phyloP scores from a whole-genome alignment of 2,797 vertebrate genomes.

The Dryobates pubescens region DNA sequence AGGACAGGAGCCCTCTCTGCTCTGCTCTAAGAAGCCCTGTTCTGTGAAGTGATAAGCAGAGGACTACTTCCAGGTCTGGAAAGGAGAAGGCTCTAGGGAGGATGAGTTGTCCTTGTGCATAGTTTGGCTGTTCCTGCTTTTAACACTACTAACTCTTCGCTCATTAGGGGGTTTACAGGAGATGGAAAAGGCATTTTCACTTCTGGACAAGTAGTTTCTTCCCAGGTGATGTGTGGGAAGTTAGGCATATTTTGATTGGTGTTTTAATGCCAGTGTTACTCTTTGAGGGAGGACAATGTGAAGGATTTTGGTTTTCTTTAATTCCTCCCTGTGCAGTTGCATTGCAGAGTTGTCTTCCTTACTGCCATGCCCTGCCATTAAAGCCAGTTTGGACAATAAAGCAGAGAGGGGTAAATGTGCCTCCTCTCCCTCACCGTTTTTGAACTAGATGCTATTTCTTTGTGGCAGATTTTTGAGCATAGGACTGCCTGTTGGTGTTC shows the following conservation, averaged over 20 bases:
- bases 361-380: neutral
- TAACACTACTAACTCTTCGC: neutral
- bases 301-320: neutral
- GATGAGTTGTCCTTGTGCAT: accelerated
- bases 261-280: neutral
- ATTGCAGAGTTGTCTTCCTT: neutral
- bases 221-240: neutral
- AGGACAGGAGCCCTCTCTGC: neutral
- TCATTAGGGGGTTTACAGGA: neutral
- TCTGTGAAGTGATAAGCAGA: neutral
- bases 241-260: neutral
- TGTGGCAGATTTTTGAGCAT: neutral
- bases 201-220: accelerated
- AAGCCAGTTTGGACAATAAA: neutral
- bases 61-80: neutral
- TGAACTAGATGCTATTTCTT: neutral
- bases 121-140: neutral
- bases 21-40: neutral
- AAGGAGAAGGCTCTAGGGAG: neutral
- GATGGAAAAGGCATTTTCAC: neutral
- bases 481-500: neutral
- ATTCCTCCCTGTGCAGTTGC: neutral
- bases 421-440: neutral
- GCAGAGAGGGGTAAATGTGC: neutral
- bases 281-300: neutral